A percentile compares a stretch with the other conserved stretches of the same genome.
phyloP scores from a whole-genome alignment of 2,888 invertebrate genomes.

The Vanessa cardui region DNA sequence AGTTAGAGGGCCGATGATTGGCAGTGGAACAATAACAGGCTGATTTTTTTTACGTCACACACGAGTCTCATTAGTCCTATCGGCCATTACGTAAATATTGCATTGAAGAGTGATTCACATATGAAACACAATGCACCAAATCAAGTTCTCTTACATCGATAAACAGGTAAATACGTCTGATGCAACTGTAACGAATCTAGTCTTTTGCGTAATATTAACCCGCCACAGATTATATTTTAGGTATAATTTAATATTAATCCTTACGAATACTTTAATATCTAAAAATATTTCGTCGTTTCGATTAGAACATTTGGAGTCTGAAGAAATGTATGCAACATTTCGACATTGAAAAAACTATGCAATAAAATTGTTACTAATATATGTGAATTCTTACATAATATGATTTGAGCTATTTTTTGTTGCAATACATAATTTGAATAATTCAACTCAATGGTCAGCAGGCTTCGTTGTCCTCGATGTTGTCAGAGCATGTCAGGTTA shows the following conservation, averaged over 20 bases:
- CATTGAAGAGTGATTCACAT: conserved; percentile 2
- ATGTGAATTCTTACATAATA: too few relatives aligned
- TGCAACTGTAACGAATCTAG: conserved; percentile 29
- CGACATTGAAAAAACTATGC: too few relatives aligned
- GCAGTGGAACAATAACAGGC: too few relatives aligned
- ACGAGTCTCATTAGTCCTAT: background rate
- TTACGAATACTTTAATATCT: too few relatives aligned
- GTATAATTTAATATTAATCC: too few relatives aligned
- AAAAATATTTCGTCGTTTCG: too few relatives aligned
- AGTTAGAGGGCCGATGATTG: too few relatives aligned
- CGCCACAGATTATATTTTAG: too few relatives aligned
- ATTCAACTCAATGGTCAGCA: background rate
- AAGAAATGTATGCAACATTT: too few relatives aligned
- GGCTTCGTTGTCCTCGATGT: background rate
- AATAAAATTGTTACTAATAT: too few relatives aligned
- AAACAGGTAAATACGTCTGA: conserved; percentile 13
- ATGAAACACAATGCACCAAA: conserved; percentile 24
- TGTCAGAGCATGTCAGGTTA: background rate
- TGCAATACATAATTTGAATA: background rate
- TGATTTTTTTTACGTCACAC: background rate
- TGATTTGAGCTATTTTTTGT: too few relatives aligned
- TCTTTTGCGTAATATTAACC: conserved; percentile 27
- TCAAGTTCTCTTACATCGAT: conserved; percentile 40
- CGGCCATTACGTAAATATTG: background rate
- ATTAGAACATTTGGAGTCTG: too few relatives aligned